Base-by-base conservation (phyloP, 1,140 invertebrate species). In the Diprion similis region DNA sequence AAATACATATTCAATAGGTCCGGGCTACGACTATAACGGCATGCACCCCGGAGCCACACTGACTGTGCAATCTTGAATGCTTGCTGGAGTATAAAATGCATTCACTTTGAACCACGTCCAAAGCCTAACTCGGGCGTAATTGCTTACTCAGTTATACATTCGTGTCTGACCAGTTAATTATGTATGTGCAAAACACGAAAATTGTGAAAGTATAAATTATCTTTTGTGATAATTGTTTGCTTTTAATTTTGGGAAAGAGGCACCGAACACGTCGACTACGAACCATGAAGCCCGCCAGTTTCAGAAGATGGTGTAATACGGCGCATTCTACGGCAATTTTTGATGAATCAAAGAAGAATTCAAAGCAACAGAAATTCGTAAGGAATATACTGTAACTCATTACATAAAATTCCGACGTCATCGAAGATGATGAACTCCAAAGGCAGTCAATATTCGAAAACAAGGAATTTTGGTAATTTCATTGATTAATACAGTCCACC, bases 1-100 rank as follows among this genome's bases (percentile, higher is more conserved):
- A 59, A 59, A 59, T 59, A 59, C 51, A 59, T 59, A 59, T 59
- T 59, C 51, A 59, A 17, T 59, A 59, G 51, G 51, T 59, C 9
- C n/a, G n/a, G 24, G 51, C 51, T 15, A 59, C 51, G 11, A 59
- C 51, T 59, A 59, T 59, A 17, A 59, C 51, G 51, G 51, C 51
- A 59, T 59, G 11, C 51, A 59, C 11, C 51, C 51, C 11, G n/a
- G 48, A 59, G 8, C 11, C 51, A 59, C 9, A 59, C 51, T 59
- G 51, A 59, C 51, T 3, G 51, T 59, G 51, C 51, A 59, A 59
- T 59, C 51, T 59, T 59, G 51, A 59, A 59, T 59, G 51, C n/a
- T 59, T 59, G 51, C 51, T 59, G 51, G n/a, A 59, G 51, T 59
- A 59, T 59, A 59, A 59, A 59, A 59, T 59, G 51, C 51, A 59